phyloP scores from a whole-genome alignment of 2,888 invertebrate genomes.

The Brachylomia viminalis region DNA sequence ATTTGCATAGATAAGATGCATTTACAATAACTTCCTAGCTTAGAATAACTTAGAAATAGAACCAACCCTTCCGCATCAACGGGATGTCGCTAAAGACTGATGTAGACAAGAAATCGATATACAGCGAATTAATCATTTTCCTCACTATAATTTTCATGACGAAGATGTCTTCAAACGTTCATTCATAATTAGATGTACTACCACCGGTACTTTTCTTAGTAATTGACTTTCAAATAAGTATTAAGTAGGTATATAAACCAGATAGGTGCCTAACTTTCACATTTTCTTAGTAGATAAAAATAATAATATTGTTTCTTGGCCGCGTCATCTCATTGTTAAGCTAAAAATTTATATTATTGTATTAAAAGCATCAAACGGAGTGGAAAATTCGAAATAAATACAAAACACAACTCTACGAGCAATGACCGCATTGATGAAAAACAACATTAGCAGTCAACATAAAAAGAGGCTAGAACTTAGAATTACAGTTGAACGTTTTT shows the following conservation, averaged over 20 bases:
- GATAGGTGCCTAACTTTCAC: conserved; percentile 43
- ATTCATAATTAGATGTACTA: conserved; percentile 7
- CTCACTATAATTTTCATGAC: conserved; percentile 26
- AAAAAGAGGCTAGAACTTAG: conserved; percentile 62
- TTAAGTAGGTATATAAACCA: conserved; percentile 15
- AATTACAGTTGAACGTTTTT: conserved; percentile 70
- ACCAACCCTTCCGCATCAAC: conserved; percentile 27
- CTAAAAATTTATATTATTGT: conserved; percentile 29
- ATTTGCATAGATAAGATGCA: conserved; percentile 30
- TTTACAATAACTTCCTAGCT: conserved; percentile 32
- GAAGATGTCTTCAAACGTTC: conserved; percentile 15
- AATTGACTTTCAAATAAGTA: neutral
- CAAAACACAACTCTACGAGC: conserved; percentile 52
- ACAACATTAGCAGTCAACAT: conserved; percentile 61
- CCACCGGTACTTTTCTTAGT: conserved; percentile 6
- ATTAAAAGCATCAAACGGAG: conserved; percentile 47
- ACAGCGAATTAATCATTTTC: conserved; percentile 35
- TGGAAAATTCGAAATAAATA: conserved; percentile 47
- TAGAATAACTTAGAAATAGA: conserved; percentile 15
- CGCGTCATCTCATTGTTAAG: conserved; percentile 28
- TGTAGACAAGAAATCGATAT: conserved; percentile 39
- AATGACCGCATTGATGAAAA: conserved; percentile 64
- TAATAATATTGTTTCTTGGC: conserved; percentile 22
- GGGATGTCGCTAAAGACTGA: conserved; percentile 16
- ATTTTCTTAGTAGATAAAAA: conserved; percentile 32